Percentiles rank a stretch among this genome's conserved stretches.
Conservation (phyloP, 2,113 vertebrate species). For the Electrona antarctica region DNA sequence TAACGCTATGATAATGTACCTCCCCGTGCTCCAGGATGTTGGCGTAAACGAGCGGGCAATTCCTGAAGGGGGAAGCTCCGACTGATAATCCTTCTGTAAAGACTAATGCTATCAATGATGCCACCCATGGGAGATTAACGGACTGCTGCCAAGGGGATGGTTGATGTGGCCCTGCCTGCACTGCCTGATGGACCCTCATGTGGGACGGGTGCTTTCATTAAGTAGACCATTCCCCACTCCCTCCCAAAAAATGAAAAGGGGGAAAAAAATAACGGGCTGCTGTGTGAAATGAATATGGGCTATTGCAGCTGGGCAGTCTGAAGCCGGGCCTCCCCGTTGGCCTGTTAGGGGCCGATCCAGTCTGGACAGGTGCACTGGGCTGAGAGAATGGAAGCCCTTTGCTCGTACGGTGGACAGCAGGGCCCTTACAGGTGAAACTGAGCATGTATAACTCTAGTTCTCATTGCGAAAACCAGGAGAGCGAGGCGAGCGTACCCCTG, state of each 20-base stretch:
- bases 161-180: slow-evolving; percentile 55
- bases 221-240: background rate
- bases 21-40: slow-evolving; percentile 35
- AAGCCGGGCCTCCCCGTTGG: slow-evolving; percentile 21
- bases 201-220: slow-evolving; percentile 26
- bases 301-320: slow-evolving; percentile 9
- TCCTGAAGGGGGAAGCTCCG: slow-evolving; percentile 33
- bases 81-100: slow-evolving; percentile 65
- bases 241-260: too few species aligned
- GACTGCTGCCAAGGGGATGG: slow-evolving; percentile 22
- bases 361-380: slow-evolving; percentile 35
- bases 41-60: slow-evolving; percentile 54
- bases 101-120: slow-evolving; percentile 69
- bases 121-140: slow-evolving; percentile 48
- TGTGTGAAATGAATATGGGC: background rate
- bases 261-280: too few species aligned
- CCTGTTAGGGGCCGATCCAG: slow-evolving; percentile 14
- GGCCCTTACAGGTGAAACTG: slow-evolving; percentile 2
- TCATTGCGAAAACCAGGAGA: slow-evolving; percentile 2
- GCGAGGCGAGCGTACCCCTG: background rate
- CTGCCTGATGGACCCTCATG: slow-evolving; percentile 43
- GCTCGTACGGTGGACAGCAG: background rate
- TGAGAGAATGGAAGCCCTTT: slow-evolving; percentile 13
- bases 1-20: slow-evolving; percentile 50
- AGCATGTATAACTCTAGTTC: background rate